A percentile compares a stretch with the other conserved stretches of the same genome.
These are phyloP conservation scores for Tuberolachnus salignus DNA, from an alignment of 2,888 invertebrate species.

Conservation along the genomic window DNA sequence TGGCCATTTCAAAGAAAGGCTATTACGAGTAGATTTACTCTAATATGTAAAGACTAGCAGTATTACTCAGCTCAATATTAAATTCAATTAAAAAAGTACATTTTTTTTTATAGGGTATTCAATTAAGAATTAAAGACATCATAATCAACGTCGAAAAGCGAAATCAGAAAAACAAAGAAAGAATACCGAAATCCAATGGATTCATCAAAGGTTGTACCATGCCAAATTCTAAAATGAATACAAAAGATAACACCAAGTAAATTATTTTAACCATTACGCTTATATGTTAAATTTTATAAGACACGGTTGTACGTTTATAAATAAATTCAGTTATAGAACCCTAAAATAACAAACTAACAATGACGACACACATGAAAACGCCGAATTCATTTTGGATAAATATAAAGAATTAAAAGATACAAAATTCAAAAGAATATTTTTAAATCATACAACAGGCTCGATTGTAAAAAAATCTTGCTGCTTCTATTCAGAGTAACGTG, in stretches of 20 bases:
- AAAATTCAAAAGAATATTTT: conserved; percentile 68
- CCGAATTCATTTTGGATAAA: conserved; percentile 60
- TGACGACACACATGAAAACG: conserved; percentile 44
- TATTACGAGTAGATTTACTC: no score
- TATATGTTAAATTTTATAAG: neutral
- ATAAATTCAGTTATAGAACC: conserved; percentile 24
- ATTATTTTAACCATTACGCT: neutral
- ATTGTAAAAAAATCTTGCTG: conserved; percentile 69
- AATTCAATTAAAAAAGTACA: neutral
- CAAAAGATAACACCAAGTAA: conserved; percentile 32
- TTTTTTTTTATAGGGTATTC: conserved; percentile 21
- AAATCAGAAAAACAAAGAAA: conserved; percentile 18
- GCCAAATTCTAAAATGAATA: conserved; percentile 15
- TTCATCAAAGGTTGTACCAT: neutral
- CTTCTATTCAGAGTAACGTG: conserved; percentile 58
- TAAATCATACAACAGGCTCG: conserved; percentile 70
- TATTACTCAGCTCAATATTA: neutral
- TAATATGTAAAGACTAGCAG: no score
- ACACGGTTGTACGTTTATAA: neutral
- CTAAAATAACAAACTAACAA: conserved; percentile 21
- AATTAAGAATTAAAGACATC: conserved; percentile 48
- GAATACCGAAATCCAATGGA: conserved; percentile 43
- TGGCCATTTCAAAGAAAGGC: no score
- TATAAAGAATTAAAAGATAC: conserved; percentile 66
- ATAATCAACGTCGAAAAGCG: conserved; percentile 10